Percentiles rank a stretch among this genome's conserved stretches.
These are phyloP conservation scores for Oxyscelio sp. DNA, from an alignment of 2,888 invertebrate species.

Conservation along the genomic window DNA sequence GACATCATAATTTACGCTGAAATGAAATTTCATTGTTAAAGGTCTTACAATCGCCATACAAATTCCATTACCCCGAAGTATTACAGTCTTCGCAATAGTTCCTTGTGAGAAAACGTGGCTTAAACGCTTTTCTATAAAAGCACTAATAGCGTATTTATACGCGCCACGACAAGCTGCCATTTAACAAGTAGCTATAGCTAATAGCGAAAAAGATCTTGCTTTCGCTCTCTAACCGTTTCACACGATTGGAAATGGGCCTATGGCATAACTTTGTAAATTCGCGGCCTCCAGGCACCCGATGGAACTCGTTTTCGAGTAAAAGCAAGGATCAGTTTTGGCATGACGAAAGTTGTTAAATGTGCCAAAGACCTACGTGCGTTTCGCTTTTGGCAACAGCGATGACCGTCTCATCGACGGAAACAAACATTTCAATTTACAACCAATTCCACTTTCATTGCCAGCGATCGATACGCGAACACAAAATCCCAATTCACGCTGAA, in stretches of 20 bases:
- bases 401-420: constrained; percentile 32
- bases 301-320: constrained; percentile 59
- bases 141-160: constrained; percentile 59
- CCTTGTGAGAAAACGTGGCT: constrained; percentile 56
- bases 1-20: constrained; percentile 4
- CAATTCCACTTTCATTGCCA: constrained; percentile 12
- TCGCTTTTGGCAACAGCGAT: constrained; percentile 36
- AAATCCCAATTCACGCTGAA: not conserved
- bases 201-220: constrained; percentile 62
- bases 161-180: constrained; percentile 63
- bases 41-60: constrained; percentile 5
- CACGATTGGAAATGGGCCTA: constrained; percentile 68
- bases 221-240: constrained; percentile 70
- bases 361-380: constrained; percentile 1
- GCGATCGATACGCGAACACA: not conserved
- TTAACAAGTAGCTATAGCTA: constrained; percentile 69
- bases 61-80: not conserved
- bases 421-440: constrained; percentile 48
- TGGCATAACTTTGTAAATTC: constrained; percentile 58
- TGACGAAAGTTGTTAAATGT: constrained; percentile 12
- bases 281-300: constrained; percentile 42
- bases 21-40: constrained; percentile 19
- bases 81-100: constrained; percentile 29
- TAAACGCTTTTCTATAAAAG: constrained; percentile 1
- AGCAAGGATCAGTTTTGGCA: constrained; percentile 35